Conservation (phyloP, 2,113 vertebrate species). For the Anthoscopus minutus region DNA sequence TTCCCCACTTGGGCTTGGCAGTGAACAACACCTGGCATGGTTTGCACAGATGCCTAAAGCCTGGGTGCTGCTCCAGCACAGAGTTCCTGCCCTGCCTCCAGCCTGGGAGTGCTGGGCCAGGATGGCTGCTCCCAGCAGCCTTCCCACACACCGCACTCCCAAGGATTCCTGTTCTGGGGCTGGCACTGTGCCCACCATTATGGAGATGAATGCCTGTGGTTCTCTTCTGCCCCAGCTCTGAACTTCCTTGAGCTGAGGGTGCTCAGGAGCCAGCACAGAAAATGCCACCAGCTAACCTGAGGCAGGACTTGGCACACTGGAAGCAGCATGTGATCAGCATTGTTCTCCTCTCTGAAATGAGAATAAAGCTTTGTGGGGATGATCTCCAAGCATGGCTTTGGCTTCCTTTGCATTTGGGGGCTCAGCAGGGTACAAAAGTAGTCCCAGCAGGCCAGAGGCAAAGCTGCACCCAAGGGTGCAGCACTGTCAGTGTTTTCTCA, state of each 20-base stretch:
- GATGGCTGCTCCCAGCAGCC: background rate
- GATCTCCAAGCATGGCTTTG: background rate
- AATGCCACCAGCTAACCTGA: background rate
- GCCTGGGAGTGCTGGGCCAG: background rate
- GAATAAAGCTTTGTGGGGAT: background rate
- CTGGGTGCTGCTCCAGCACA: background rate
- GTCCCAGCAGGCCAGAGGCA: background rate
- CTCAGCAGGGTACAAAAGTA: background rate
- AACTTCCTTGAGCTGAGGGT: background rate
- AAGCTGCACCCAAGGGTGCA: background rate
- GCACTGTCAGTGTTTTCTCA: background rate
- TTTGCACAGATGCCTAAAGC: rapidly evolving
- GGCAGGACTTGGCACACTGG: background rate
- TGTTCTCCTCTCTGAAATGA: background rate
- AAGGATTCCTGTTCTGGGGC: rapidly evolving
- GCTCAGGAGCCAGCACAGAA: background rate
- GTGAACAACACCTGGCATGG: rapidly evolving
- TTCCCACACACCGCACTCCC: rapidly evolving
- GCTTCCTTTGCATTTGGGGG: background rate
- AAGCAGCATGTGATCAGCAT: rapidly evolving
- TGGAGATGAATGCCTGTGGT: background rate
- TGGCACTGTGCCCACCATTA: background rate
- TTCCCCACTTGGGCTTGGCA: rapidly evolving
- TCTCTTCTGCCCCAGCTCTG: background rate
- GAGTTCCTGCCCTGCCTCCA: background rate